Conservation (phyloP, 2,888 invertebrate species). For the Loripinus fragilis region DNA sequence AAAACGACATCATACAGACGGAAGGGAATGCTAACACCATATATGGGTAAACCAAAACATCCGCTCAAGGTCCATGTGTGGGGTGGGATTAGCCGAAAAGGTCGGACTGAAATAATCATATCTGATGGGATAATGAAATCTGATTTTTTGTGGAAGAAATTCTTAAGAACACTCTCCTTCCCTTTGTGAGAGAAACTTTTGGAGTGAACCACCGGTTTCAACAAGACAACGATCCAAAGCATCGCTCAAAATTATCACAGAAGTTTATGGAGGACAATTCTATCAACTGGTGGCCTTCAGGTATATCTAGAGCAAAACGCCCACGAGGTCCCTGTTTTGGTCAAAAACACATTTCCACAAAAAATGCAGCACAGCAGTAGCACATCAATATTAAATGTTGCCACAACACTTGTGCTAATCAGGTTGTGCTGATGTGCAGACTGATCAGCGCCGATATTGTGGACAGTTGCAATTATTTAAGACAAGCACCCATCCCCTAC, state of each 20-base stretch:
- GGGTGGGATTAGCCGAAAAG: conserved; percentile 44
- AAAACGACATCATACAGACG: conserved; percentile 5
- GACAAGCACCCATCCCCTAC: too few relatives aligned
- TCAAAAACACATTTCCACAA: too few relatives aligned
- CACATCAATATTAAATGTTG: too few relatives aligned
- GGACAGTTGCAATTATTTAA: too few relatives aligned
- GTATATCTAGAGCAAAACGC: too few relatives aligned
- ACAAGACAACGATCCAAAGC: conserved; percentile 56
- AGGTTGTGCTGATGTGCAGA: too few relatives aligned
- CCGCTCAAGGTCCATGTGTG: conserved; percentile 47
- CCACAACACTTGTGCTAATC: too few relatives aligned
- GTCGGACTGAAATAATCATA: conserved; percentile 23
- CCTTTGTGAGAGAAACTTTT: conserved; percentile 29
- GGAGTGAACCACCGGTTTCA: conserved; percentile 36
- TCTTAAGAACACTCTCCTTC: conserved; percentile 25
- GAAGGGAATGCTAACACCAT: not conserved
- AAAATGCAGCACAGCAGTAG: too few relatives aligned
- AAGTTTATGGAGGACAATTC: conserved; percentile 37
- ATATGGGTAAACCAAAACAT: conserved; percentile 33
- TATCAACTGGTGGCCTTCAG: too few relatives aligned
- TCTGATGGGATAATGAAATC: conserved; percentile 48
- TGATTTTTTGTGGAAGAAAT: conserved; percentile 38
- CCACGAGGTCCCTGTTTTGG: too few relatives aligned
- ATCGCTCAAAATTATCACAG: conserved; percentile 29
- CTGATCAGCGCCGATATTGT: too few relatives aligned